Conservation (phyloP, 1,140 invertebrate genomes). For the Drosophila trapezifrons region DNA sequence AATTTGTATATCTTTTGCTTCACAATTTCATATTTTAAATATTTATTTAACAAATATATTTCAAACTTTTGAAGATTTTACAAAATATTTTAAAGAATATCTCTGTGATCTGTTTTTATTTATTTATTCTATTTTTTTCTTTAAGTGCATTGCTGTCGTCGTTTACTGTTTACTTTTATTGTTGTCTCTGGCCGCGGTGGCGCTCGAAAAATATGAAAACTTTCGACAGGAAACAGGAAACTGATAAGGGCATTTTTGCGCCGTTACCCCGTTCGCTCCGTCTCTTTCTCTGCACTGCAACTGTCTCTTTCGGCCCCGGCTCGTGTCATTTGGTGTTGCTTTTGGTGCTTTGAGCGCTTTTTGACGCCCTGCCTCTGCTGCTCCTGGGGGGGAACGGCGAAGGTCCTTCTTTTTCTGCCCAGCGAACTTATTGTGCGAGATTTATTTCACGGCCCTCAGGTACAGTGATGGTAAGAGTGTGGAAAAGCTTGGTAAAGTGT, state of each 20-base stretch:
- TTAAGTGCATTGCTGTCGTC: constrained; percentile 28
- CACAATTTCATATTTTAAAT: too few species aligned
- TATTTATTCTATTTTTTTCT: constrained; percentile 2
- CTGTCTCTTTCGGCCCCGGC: constrained; percentile 24
- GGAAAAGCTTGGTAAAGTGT: too few species aligned
- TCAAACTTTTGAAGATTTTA: too few species aligned
- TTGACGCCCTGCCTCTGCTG: constrained; percentile 40
- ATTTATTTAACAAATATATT: too few species aligned
- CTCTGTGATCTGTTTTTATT: too few species aligned
- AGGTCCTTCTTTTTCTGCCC: constrained; percentile 31
- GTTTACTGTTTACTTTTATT: constrained; percentile 66
- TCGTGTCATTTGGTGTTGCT: constrained; percentile 74
- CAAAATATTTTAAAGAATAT: too few species aligned
- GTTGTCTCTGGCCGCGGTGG: constrained; percentile 56
- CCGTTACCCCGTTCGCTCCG: constrained; percentile 55
- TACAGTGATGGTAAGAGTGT: not conserved
- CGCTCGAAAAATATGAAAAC: constrained; percentile 83
- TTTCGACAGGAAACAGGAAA: constrained; percentile 83
- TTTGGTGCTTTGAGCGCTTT: constrained; percentile 64
- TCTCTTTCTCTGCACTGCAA: not conserved
- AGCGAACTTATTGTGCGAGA: constrained; percentile 72
- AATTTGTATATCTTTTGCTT: too few species aligned
- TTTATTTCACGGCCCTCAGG: constrained; percentile 58
- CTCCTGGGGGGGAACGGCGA: not conserved
- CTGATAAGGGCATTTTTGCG: constrained; percentile 83